Evolutionary conservation across 2,113 vertebrate species (phyloP).

Genomic region (Caloenas nicobarica): DNA sequence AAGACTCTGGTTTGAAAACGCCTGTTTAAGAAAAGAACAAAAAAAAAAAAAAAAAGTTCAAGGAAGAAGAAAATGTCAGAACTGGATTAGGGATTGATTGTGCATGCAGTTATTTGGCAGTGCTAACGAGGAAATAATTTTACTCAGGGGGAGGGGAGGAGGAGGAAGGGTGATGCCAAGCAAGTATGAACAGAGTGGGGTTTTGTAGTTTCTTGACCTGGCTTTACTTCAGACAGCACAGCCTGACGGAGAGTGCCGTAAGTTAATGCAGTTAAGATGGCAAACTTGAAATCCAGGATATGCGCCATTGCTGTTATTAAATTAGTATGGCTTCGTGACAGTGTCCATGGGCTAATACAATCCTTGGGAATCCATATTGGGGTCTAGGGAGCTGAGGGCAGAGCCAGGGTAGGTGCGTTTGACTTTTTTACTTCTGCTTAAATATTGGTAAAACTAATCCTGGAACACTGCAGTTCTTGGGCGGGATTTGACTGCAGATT

Average conservation of each 20-base stretch:
- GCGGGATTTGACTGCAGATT: neutral
- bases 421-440: too few species aligned
- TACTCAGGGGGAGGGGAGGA: neutral
- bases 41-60: neutral
- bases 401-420: too few species aligned
- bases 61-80: neutral
- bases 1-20: neutral
- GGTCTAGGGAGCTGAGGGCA: neutral
- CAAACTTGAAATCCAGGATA: neutral
- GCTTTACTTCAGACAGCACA: conserved; percentile 8
- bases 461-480: neutral
- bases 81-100: conserved; percentile 16
- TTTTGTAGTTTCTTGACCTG: conserved; percentile 39
- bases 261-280: neutral
- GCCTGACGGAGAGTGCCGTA: neutral
- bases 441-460: neutral
- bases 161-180: neutral
- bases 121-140: conserved; percentile 7
- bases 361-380: neutral
- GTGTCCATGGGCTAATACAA: neutral
- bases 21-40: neutral
- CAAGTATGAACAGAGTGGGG: neutral
- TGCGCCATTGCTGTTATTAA: neutral
- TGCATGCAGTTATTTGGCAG: conserved; percentile 4
- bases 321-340: neutral